phyloP scores from a whole-genome alignment of 2,113 vertebrate genomes.

The Polypterus senegalus region DNA sequence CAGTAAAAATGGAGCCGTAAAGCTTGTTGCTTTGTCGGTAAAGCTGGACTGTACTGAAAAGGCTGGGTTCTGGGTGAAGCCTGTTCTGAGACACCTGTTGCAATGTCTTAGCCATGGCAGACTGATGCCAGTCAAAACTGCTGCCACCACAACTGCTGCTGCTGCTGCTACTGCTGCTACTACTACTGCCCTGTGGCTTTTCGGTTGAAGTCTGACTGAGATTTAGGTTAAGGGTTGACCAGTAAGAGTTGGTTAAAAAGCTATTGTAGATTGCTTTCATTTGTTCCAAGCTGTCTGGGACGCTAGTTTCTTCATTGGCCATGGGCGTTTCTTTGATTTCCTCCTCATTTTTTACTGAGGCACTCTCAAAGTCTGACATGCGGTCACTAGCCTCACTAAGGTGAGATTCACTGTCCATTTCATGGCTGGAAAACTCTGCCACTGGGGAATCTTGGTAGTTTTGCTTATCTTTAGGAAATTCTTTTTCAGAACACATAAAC shows the following conservation, averaged over 20 bases:
- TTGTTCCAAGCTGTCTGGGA: constrained; percentile 87
- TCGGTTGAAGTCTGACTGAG: constrained; percentile 70
- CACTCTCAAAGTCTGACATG: constrained; percentile 88
- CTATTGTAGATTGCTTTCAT: constrained; percentile 98
- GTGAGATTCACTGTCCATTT: constrained; percentile 95
- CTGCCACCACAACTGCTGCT: constrained; percentile 89
- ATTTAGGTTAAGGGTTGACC: constrained; percentile 87
- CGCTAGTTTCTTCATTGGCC: constrained; percentile 57
- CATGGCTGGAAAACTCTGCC: constrained; percentile 89
- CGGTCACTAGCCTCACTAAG: constrained; percentile 93
- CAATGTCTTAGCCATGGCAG: constrained; percentile 86
- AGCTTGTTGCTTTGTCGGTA: constrained; percentile 96
- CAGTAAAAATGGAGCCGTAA: constrained; percentile 95
- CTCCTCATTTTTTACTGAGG: constrained; percentile 88
- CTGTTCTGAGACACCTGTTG: constrained; percentile 87
- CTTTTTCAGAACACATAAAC: constrained; percentile 76
- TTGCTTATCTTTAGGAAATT: constrained; percentile 67
- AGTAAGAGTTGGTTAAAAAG: constrained; percentile 97
- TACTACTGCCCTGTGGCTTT: constrained; percentile 72
- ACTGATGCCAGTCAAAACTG: constrained; percentile 97
- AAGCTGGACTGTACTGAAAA: constrained; percentile 95
- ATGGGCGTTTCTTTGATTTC: constrained; percentile 71
- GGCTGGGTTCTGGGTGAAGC: constrained; percentile 72
- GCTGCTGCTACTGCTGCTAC: constrained; percentile 86
- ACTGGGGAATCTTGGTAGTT: constrained; percentile 82